Percentiles rank a stretch among this genome's conserved stretches.
These are phyloP conservation scores for Pollenia amentaria DNA, from an alignment of 2,888 invertebrate species.

Conservation along the genomic window DNA sequence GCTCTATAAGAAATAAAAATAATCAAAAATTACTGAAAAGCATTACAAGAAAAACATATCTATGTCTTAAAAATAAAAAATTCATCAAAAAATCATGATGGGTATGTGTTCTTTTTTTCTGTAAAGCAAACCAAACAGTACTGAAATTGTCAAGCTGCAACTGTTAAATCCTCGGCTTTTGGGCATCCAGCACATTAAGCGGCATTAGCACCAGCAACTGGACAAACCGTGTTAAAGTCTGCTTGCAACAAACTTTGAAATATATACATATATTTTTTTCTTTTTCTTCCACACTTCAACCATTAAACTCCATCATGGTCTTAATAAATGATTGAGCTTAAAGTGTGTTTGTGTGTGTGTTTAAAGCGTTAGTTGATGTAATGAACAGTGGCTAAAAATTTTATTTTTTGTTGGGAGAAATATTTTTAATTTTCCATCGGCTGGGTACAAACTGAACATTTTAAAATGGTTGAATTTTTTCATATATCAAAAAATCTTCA, in stretches of 20 bases:
- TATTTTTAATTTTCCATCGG: too few relatives aligned
- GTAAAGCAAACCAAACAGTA: not conserved
- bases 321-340: constrained; percentile 30
- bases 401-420: too few relatives aligned
- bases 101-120: constrained; percentile 37
- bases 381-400: too few relatives aligned
- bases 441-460: too few relatives aligned
- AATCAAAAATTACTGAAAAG: constrained; percentile 49
- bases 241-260: constrained; percentile 5
- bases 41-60: constrained; percentile 33
- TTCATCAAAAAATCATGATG: constrained; percentile 58
- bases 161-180: constrained; percentile 64
- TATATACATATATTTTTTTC: not conserved
- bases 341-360: not conserved
- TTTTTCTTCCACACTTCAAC: constrained; percentile 7
- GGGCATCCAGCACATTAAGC: constrained; percentile 74
- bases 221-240: constrained; percentile 50
- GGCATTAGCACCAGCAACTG: constrained; percentile 46
- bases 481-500: too few relatives aligned
- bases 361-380: not conserved
- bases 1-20: constrained; percentile 22
- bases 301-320: constrained; percentile 43
- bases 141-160: constrained; percentile 44
- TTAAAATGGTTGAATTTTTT: too few relatives aligned
- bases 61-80: constrained; percentile 15